A percentile compares a stretch with the other conserved stretches of the same genome.
These are phyloP conservation scores for Hephaestus fuliginosus DNA, from an alignment of 2,797 vertebrate species.

Conservation along the genomic window DNA sequence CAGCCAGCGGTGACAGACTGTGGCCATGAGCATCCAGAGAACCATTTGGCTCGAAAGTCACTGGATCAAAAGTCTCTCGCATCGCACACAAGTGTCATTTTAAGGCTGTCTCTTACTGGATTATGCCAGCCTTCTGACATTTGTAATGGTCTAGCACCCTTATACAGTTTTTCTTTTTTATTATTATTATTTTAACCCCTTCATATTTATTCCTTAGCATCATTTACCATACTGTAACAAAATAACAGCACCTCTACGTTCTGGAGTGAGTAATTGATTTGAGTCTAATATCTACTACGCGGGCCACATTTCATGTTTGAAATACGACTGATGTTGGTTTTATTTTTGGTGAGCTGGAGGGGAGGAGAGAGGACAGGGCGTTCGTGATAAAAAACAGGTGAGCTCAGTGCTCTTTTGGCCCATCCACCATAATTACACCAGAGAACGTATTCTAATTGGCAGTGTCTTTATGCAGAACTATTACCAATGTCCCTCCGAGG, in stretches of 20 bases:
- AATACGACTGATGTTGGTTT: conserved; percentile 41
- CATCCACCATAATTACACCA: conserved; percentile 80
- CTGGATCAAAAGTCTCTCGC: conserved; percentile 58
- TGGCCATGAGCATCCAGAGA: conserved; percentile 59
- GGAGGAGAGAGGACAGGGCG: conserved; percentile 15
- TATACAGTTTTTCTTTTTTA: neutral
- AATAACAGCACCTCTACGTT: conserved; percentile 32
- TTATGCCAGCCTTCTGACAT: conserved; percentile 25
- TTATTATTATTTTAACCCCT: conserved; percentile 12
- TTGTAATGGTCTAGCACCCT: conserved; percentile 28
- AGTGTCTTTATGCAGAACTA: conserved; percentile 84
- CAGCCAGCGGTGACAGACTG: conserved; percentile 62
- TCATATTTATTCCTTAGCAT: conserved; percentile 25
- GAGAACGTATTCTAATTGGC: conserved; percentile 84
- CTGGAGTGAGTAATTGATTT: conserved; percentile 23
- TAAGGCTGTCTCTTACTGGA: conserved; percentile 19
- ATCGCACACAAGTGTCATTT: conserved; percentile 38
- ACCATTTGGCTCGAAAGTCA: conserved; percentile 58
- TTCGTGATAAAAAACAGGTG: conserved; percentile 71
- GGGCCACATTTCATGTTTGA: conserved; percentile 30
- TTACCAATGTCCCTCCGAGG: conserved; percentile 85
- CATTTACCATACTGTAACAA: conserved; percentile 12
- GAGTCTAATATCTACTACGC: conserved; percentile 38
- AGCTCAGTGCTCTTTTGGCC: conserved; percentile 75
- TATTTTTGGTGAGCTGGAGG: conserved; percentile 36